Base-by-base conservation (phyloP, 2,888 invertebrate genomes). In the Metacarcinus magister region DNA sequence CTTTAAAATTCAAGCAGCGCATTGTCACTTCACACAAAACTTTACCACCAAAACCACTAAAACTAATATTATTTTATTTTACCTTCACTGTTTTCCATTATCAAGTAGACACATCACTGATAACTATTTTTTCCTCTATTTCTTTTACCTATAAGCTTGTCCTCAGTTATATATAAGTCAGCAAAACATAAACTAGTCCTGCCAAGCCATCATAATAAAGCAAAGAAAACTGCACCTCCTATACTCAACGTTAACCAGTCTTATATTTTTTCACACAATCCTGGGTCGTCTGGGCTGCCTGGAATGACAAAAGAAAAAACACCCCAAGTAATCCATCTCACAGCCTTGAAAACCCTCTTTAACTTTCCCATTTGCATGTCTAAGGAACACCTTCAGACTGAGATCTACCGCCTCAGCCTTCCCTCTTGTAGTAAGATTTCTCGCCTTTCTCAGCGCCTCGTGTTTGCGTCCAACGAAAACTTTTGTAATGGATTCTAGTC, bases 351-450 rank as follows among this genome's bases (percentile, higher is more conserved):
- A 82, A 82, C 28, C 82, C 8, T 28, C 32, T 32, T 82, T 82
- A 82, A 82, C 82, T 82, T 82, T 82, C 82, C 82, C 32, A 82
- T 82, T 82, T 82, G 82, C 82, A 82, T 82, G 82, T 82, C 82
- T 82, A 82, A 82, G 82, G 82, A 82, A 82, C 82, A 32, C 82
- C 32, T 32, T 10, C 28, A 32, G 82, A 5, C 82, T 82, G 5
- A 82, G 32, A 82, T 32, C 28, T 82, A 82, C 32, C 82, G 82
- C 82, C 32, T 82, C 82, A 28, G 32, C 82, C 32, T 16, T 23
- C 23, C 32, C 10, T 28, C 0, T 82, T 82, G 32, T 82, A 82
- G 5, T n/a, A 32, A 82, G 82, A 28, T 82, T 82, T 82, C 82
- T 82, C 82, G 82, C 82, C 32, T 82, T 82, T 82, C 82, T 67